These are phyloP conservation scores for Crotalus helleri DNA, from an alignment of 2,113 vertebrate species.

Conservation along the genomic window DNA sequence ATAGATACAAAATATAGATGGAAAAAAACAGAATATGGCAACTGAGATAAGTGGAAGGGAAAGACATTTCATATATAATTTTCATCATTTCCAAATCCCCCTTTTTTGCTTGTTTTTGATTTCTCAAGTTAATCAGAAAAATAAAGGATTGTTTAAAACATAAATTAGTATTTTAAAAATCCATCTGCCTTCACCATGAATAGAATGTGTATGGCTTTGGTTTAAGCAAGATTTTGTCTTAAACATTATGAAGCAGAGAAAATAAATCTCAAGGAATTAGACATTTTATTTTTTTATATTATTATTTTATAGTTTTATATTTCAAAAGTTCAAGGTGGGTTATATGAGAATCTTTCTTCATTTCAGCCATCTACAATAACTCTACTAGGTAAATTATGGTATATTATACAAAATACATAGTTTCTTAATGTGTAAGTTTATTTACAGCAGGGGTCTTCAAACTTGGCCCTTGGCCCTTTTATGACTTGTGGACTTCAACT, in stretches of 20 bases:
- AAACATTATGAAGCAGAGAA: background rate
- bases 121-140: background rate
- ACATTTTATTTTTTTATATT: background rate
- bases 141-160: background rate
- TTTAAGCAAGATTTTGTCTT: background rate
- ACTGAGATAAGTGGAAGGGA: background rate
- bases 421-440: background rate
- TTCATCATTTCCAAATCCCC: background rate
- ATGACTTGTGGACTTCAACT: no score
- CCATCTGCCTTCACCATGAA: background rate
- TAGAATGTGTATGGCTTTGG: background rate
- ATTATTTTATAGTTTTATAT: background rate
- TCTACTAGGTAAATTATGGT: background rate
- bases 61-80: background rate
- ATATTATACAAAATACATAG: background rate
- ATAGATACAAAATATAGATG: background rate
- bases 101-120: background rate
- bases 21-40: constrained; percentile 23
- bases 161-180: background rate
- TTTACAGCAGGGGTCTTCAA: background rate
- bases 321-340: background rate
- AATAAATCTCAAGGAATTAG: background rate
- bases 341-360: background rate
- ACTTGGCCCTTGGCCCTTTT: no score
- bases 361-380: background rate